Evolutionary conservation across 2,888 invertebrate species (phyloP).

Genomic region (Alitta virens): DNA sequence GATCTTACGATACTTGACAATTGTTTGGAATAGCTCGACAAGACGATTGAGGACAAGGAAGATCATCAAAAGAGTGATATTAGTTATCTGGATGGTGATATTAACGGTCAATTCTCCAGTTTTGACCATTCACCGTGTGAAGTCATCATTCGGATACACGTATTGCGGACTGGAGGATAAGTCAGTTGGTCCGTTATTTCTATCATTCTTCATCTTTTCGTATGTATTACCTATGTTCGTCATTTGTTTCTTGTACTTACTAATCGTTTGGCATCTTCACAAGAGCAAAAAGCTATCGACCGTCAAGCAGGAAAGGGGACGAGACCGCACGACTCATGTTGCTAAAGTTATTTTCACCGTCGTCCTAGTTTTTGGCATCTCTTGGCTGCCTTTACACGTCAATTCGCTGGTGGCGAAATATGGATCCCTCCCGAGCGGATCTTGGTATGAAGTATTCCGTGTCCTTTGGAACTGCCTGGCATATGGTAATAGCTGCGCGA

Average conservation of each 20-base stretch:
- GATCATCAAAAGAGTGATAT: constrained; percentile 17
- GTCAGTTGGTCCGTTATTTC: constrained; percentile 9
- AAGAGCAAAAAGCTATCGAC: not conserved
- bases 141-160: constrained; percentile 3
- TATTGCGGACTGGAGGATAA: constrained; percentile 9
- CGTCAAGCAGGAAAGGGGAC: constrained; percentile 2
- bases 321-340: constrained; percentile 20
- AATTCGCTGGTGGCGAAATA: constrained; percentile 22
- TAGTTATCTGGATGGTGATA: constrained; percentile 24
- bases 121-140: constrained; percentile 16
- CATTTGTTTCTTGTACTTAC: constrained; percentile 19
- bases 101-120: constrained; percentile 17
- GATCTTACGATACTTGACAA: constrained; percentile 27
- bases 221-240: constrained; percentile 20
- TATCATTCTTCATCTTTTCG: constrained; percentile 17
- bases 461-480: constrained; percentile 24
- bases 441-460: constrained; percentile 17
- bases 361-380: constrained; percentile 24
- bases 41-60: constrained; percentile 12
- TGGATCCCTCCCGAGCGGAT: constrained; percentile 10
- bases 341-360: constrained; percentile 23
- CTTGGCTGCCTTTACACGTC: constrained; percentile 26
- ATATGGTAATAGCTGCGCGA: constrained; percentile 26
- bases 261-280: constrained; percentile 21
- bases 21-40: constrained; percentile 14